These are phyloP conservation scores for Mesoclemmys tuberculata DNA, from an alignment of 2,113 vertebrate species.

Conservation along the genomic window DNA sequence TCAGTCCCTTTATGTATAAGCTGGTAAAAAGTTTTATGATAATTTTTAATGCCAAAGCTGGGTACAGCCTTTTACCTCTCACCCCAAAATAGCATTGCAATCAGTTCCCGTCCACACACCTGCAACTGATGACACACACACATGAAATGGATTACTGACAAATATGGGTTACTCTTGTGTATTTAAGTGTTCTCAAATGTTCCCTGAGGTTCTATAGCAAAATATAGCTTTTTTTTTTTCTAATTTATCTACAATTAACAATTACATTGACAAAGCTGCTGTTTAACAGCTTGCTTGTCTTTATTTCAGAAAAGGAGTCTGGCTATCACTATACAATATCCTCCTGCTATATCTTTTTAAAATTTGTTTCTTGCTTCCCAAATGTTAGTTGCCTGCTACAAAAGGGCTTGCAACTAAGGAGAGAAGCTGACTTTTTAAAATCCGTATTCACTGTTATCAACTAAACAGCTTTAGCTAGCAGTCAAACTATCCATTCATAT, in stretches of 20 bases:
- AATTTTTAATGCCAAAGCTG: not conserved
- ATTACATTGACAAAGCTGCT: not conserved
- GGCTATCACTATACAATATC: not conserved
- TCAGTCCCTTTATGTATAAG: not conserved
- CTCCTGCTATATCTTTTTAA: not conserved
- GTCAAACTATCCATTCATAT: not conserved
- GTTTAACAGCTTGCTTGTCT: not conserved
- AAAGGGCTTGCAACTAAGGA: not conserved
- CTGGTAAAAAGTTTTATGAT: not conserved
- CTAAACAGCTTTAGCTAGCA: not conserved
- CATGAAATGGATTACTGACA: not conserved
- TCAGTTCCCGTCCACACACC: not conserved
- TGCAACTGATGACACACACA: fast-evolving
- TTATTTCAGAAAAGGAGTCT: not conserved
- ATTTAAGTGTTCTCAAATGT: not conserved
- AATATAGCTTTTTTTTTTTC: not conserved
- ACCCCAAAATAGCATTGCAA: not conserved
- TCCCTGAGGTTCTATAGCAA: not conserved
- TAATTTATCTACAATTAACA: not conserved
- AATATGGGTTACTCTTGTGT: not conserved
- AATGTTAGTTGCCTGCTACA: not conserved
- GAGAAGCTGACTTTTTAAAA: not conserved
- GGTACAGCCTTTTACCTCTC: not conserved
- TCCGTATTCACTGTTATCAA: not conserved
- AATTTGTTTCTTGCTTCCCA: not conserved